Evolutionary conservation across 2,797 vertebrate species (phyloP).

Genomic region (Lerista edwardsae): DNA sequence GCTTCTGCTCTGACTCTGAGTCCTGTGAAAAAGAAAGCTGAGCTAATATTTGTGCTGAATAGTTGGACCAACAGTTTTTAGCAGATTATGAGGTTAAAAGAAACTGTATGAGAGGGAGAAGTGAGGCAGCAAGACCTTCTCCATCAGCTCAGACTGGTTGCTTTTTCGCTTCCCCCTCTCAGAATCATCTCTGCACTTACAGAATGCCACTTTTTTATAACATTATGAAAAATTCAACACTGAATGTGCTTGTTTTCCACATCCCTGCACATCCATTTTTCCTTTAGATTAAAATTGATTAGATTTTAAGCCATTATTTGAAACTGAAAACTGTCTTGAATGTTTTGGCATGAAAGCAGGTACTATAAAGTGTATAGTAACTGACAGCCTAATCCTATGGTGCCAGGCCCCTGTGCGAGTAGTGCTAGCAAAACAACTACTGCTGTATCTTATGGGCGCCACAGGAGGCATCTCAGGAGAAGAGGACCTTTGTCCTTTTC

Average conservation of each 20-base stretch:
- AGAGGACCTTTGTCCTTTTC: no score
- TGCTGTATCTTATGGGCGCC: no score
- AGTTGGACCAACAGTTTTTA: background rate
- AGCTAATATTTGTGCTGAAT: background rate
- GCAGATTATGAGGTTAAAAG: no score
- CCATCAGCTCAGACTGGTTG: background rate
- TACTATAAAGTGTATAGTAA: no score
- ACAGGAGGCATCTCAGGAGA: no score
- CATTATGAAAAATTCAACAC: background rate
- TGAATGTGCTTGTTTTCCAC: background rate
- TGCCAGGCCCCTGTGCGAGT: no score
- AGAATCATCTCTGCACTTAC: background rate
- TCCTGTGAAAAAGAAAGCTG: constrained; percentile 75
- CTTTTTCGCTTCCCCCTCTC: background rate
- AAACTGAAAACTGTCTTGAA: no score
- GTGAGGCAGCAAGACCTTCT: background rate
- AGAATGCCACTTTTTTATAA: background rate
- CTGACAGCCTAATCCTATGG: no score
- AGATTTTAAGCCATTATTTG: no score
- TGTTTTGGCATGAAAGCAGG: no score
- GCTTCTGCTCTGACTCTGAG: constrained; percentile 83
- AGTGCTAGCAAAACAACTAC: no score
- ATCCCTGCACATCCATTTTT: background rate
- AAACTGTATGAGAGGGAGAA: background rate
- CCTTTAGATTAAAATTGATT: background rate